Evolutionary conservation across 2,888 invertebrate genomes (phyloP).

Genomic region (Meghimatium bilineatum): DNA sequence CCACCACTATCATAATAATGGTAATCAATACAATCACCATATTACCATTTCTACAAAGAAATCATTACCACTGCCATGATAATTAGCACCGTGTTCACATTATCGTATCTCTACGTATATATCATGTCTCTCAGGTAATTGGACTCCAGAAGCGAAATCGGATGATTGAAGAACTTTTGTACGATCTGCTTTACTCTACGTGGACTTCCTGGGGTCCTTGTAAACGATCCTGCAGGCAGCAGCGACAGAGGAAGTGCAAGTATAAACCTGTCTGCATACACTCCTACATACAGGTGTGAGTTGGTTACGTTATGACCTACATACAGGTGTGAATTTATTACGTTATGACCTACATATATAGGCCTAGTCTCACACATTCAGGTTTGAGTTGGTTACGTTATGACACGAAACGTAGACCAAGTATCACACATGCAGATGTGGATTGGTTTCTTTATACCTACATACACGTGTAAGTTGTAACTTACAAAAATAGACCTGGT

Average conservation of each 20-base stretch:
- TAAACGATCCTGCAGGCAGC: constrained; percentile 86
- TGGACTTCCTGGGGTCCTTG: constrained; percentile 93
- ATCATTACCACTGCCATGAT: too few relatives aligned
- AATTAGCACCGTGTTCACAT: too few relatives aligned
- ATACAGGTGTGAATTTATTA: not conserved
- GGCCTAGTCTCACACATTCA: not conserved
- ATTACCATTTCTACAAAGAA: too few relatives aligned
- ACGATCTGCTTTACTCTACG: constrained; percentile 75
- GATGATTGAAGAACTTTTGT: constrained; percentile 67
- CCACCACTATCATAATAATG: too few relatives aligned
- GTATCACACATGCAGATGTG: not conserved
- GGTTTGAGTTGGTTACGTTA: not conserved
- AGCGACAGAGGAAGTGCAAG: constrained; percentile 86
- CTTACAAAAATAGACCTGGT: too few relatives aligned
- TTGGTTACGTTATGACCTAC: not conserved
- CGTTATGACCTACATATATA: not conserved
- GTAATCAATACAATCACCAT: too few relatives aligned
- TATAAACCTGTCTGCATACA: constrained; percentile 86
- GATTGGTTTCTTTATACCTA: too few relatives aligned
- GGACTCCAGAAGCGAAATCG: constrained; percentile 62
- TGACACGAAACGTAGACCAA: not conserved
- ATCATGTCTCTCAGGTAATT: constrained; percentile 43
- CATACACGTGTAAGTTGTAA: too few relatives aligned
- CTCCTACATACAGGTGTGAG: constrained; percentile 82
- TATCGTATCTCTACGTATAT: not conserved